These are phyloP conservation scores for Sebastes paucispinis DNA, from an alignment of 2,797 vertebrate species.

Conservation along the genomic window DNA sequence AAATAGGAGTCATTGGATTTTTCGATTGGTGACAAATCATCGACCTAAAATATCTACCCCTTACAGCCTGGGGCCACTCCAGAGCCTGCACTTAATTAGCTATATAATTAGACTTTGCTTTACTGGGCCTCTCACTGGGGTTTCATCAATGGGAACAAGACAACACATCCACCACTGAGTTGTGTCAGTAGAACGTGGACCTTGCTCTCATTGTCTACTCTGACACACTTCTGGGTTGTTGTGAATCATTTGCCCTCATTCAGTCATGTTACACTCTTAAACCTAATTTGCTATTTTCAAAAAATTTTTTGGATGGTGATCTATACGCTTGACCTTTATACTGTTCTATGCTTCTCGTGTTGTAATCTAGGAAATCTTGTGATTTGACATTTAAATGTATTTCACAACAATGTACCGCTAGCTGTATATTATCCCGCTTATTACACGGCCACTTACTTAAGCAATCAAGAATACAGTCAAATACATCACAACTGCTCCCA, in stretches of 20 bases:
- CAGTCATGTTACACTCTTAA: constrained; percentile 6
- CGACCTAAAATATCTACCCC: constrained; percentile 80
- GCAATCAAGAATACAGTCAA: no score
- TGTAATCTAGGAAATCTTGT: background rate
- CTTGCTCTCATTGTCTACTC: constrained; percentile 48
- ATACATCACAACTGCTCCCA: no score
- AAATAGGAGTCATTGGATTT: constrained; percentile 75
- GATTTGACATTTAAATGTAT: background rate
- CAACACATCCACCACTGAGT: constrained; percentile 66
- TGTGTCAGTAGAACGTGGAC: constrained; percentile 57
- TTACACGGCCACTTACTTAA: no score
- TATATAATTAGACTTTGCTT: constrained; percentile 83
- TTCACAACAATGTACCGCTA: no score
- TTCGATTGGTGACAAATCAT: constrained; percentile 80
- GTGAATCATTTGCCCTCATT: constrained; percentile 48
- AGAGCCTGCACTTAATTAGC: constrained; percentile 78
- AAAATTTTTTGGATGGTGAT: background rate
- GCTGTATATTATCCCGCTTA: no score
- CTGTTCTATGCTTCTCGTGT: background rate
- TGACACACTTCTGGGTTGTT: constrained; percentile 49
- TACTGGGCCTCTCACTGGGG: constrained; percentile 72
- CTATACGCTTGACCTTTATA: background rate
- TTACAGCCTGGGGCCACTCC: constrained; percentile 68
- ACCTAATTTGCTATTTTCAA: background rate
- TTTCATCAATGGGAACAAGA: constrained; percentile 80